These are phyloP conservation scores for Scomber japonicus DNA, from an alignment of 2,113 vertebrate genomes.

Conservation along the genomic window DNA sequence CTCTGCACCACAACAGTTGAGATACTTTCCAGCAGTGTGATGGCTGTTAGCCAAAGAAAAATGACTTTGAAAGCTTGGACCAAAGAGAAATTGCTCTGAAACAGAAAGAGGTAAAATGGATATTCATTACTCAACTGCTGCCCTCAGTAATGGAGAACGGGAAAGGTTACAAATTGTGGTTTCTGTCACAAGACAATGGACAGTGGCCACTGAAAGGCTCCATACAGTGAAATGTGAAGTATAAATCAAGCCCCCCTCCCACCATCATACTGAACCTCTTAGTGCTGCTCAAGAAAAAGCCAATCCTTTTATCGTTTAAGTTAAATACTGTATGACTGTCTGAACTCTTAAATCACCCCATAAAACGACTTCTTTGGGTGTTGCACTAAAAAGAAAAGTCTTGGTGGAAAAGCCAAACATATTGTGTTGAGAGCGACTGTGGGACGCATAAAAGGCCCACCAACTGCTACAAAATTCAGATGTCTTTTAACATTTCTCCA, in stretches of 20 bases:
- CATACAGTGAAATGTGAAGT: conserved; percentile 23
- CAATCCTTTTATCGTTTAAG: conserved; percentile 9
- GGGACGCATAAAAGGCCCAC: background rate
- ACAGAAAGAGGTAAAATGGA: conserved; percentile 55
- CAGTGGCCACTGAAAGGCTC: conserved; percentile 44
- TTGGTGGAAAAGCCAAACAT: background rate
- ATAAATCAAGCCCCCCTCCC: conserved; percentile 17
- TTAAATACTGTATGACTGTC: conserved; percentile 15
- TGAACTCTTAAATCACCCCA: conserved; percentile 11
- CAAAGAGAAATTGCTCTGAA: conserved; percentile 47
- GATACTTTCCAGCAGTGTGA: conserved; percentile 39
- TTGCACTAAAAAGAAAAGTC: conserved; percentile 10
- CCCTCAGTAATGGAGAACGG: conserved; percentile 50
- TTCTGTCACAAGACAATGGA: conserved; percentile 56
- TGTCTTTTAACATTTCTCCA: background rate
- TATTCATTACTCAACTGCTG: conserved; percentile 60
- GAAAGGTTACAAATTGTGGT: conserved; percentile 55
- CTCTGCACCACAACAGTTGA: conserved; percentile 36
- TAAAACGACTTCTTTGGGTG: conserved; percentile 18
- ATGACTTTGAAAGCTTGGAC: conserved; percentile 45
- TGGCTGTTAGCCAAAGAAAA: conserved; percentile 58
- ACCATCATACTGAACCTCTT: conserved; percentile 13
- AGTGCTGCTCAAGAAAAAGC: conserved; percentile 20
- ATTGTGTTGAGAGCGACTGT: background rate
- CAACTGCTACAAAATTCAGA: background rate